Conservation (phyloP, 2,113 vertebrate species). For the Dunckerocampus dactyliophorus region DNA sequence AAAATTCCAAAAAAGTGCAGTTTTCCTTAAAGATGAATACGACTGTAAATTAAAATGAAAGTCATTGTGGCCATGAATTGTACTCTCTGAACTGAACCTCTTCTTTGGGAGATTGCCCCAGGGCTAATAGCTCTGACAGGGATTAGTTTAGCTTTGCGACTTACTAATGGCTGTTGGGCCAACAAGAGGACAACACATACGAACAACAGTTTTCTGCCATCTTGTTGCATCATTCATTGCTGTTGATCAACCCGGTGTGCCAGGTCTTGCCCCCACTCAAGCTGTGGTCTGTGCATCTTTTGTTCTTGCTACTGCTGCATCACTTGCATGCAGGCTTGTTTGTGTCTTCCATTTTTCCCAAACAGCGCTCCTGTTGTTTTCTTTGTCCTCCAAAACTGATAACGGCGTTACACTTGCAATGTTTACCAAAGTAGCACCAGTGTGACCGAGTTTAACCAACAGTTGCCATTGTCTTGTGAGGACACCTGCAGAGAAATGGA, state of each 20-base stretch:
- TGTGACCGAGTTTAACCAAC: conserved; percentile 8
- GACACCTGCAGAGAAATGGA: conserved; percentile 8
- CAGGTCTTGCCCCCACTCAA: not conserved
- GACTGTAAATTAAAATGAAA: not conserved
- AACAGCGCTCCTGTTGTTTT: conserved; percentile 4
- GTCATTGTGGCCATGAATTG: not conserved
- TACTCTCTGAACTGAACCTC: conserved; percentile 1
- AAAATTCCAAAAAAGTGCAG: no score
- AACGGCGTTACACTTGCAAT: not conserved
- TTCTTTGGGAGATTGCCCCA: not conserved
- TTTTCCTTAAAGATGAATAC: no score
- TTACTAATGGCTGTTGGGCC: conserved; percentile 11
- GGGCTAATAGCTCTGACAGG: not conserved
- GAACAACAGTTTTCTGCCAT: conserved; percentile 1
- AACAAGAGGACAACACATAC: conserved; percentile 4
- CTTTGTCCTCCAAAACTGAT: conserved; percentile 2
- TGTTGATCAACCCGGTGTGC: not conserved
- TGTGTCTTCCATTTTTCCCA: not conserved
- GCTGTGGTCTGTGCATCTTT: not conserved
- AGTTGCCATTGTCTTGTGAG: not conserved
- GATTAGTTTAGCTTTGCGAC: conserved; percentile 6
- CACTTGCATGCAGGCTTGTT: not conserved
- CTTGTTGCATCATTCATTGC: not conserved
- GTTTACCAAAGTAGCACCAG: conserved; percentile 2
- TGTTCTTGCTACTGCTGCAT: not conserved